Base-by-base conservation (phyloP, 2,888 invertebrate species). In the Xanthorhoe designata region DNA sequence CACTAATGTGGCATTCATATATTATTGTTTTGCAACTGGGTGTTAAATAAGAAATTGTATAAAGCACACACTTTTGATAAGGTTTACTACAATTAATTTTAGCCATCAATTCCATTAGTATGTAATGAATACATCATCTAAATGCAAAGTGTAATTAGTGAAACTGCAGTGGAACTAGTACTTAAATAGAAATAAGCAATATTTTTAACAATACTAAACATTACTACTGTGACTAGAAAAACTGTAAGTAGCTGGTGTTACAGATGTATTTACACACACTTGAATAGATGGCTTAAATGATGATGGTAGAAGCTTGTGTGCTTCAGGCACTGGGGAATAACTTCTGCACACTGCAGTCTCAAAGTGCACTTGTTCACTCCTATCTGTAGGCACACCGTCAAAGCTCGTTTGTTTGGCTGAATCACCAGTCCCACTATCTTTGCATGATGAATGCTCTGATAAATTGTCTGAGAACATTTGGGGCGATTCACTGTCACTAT, bases 371-470 rank as follows among this genome's bases (percentile, higher is more conserved):
- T 84, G 90, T 73, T 93, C 93, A 87, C 80, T 88, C 76, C 89
- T 90, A 68, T 94, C 93, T 54, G 84, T 78, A 70, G 93, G 93
- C 75, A 91, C 88, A 71, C 94, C 90, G 79, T 95, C 95, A 86
- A 95, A 95, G 79, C 94, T 96, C 72, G 96, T 96, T 75, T 95
- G 94, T 90, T 96, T 96, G 29, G 96, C 96, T 59, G 96, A 96
- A 84, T 97, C 96, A 61, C 97, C 97, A 61, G 96, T 97, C 53
- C 97, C 97, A 88, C 96, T 96, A 82, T 97, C 97, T 88, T 97
- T 97, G 78, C 96, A 96, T 8, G 95, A 95, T 13, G 96, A 96
- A 84, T 96, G 96, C 82, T 97, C 96, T 5, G 96, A 96, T 81
- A 95, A 92, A 85, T 95, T 96, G 86, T 96, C 96, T 66, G 95